phyloP scores from a whole-genome alignment of 1,140 invertebrate genomes.

The Drosophila ogumai region DNA sequence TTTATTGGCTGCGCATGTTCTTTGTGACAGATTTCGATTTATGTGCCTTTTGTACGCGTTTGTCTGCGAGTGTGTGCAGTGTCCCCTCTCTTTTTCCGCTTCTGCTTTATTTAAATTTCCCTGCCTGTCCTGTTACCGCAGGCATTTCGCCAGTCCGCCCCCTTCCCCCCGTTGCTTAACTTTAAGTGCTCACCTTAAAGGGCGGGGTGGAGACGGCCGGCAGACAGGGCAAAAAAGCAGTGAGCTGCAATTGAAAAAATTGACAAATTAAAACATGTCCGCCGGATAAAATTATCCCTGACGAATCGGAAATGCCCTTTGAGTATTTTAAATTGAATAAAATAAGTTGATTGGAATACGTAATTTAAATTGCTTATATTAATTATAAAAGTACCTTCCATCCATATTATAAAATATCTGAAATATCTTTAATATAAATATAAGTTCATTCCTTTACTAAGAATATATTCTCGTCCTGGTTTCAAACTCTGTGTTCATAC shows the following conservation, averaged over 20 bases:
- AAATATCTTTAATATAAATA: too few species aligned
- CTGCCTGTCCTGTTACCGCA: slow-evolving; percentile 49
- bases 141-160: slow-evolving; percentile 22
- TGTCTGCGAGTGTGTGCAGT: slow-evolving; percentile 36
- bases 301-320: slow-evolving; percentile 4
- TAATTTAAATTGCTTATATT: background rate
- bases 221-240: slow-evolving; percentile 32
- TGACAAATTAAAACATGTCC: slow-evolving; percentile 31
- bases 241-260: slow-evolving; percentile 44
- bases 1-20: slow-evolving; percentile 83
- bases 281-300: too few species aligned
- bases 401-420: too few species aligned
- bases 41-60: slow-evolving; percentile 73
- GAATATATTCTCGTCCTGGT: background rate
- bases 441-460: too few species aligned
- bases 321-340: too few species aligned
- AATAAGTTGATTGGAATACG: too few species aligned
- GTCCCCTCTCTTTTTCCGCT: slow-evolving; percentile 32
- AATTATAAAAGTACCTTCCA: background rate
- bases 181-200: slow-evolving; percentile 44
- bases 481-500: background rate
- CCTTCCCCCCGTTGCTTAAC: slow-evolving; percentile 15
- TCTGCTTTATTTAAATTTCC: slow-evolving; percentile 71
- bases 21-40: slow-evolving; percentile 84
- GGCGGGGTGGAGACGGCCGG: background rate